These are phyloP conservation scores for Neostethus bicornis DNA, from an alignment of 2,797 vertebrate genomes.

Conservation along the genomic window DNA sequence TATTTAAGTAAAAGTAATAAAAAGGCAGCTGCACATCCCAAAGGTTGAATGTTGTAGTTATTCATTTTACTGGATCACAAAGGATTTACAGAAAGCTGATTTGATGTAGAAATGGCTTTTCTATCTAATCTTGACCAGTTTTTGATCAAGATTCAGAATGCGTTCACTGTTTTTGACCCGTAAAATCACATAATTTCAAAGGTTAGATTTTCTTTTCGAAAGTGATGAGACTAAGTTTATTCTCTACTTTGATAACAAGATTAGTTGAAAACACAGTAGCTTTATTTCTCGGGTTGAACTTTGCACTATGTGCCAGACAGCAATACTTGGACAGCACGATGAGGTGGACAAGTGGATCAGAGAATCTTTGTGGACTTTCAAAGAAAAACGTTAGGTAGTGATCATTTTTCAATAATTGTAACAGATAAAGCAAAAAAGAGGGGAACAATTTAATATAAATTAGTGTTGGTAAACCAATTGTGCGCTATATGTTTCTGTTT, in stretches of 20 bases:
- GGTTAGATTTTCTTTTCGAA: constrained; percentile 39
- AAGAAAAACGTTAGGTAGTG: constrained; percentile 35
- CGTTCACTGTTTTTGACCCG: constrained; percentile 11
- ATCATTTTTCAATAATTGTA: constrained; percentile 56
- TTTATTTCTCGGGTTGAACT: constrained; percentile 61
- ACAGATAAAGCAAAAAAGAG: constrained; percentile 46
- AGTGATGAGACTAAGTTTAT: constrained; percentile 18
- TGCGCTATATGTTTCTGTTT: constrained; percentile 10
- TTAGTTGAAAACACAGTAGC: constrained; percentile 58
- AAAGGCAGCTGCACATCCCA: constrained; percentile 12
- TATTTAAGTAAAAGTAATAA: constrained; percentile 14
- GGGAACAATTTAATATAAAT: constrained; percentile 31
- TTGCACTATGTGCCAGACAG: constrained; percentile 52
- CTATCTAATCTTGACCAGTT: constrained; percentile 27
- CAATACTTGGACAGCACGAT: constrained; percentile 61
- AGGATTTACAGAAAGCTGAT: constrained; percentile 50
- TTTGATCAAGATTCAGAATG: constrained; percentile 22
- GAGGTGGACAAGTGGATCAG: constrained; percentile 26
- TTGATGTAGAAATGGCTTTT: constrained; percentile 29
- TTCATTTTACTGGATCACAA: constrained; percentile 37
- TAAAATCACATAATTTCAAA: constrained; percentile 27
- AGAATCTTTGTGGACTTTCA: constrained; percentile 35
- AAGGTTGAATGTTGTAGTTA: constrained; percentile 34
- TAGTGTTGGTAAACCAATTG: constrained; percentile 43
- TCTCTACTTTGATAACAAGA: constrained; percentile 46